Base-by-base conservation (phyloP, 2,888 invertebrate species). In the Lasioglossum marginatum region DNA sequence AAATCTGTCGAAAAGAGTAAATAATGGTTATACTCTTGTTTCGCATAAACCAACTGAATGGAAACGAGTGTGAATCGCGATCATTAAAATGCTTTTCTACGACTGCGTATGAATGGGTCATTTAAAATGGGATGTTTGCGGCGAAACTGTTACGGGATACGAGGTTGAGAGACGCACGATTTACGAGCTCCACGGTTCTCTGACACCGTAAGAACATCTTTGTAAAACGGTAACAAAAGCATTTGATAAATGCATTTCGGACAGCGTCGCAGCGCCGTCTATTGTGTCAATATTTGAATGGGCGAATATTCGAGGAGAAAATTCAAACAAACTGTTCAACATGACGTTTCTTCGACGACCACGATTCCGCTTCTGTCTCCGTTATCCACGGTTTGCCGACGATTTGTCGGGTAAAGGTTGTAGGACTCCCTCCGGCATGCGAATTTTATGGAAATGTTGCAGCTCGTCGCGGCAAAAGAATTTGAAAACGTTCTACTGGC, bases 251-350 rank as follows among this genome's bases (percentile, higher is more conserved):
- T 87, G 80, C 73, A 52, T 73, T 80, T 78, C 66, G 80, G 77
- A 72, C 79, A 66, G 77, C 63, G 48, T n/a, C 74, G 75, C 78
- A 45, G 68, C 60, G 83, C 43, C 74, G 71, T 8, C 82, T 76
- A 83, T 87, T 86, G 87, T 87, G 82, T 82, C 83, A 82, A 83
- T 83, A 82, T 86, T 86, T 87, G 83, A 82, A 87, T 87, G 76
- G 87, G 73, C 71, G 74, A 70, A 74, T 52, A 77, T 77, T 81
- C 63, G 52, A 76, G 63, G 37, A 79, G 34, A 77, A 68, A 73
- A 76, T 75, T 81, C 81, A 76, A 81, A 77, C 72, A 81, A 66
- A 57, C 23, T 72, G 52, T 19, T 52, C 68, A 16, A n/a, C 52
- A 57, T 77, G 79, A 77, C 75, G 77, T 78, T 70, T 40, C 66